A percentile compares a stretch with the other conserved stretches of the same genome.
Conservation (phyloP, 1,140 invertebrate genomes). For the Cydia strobilella region DNA sequence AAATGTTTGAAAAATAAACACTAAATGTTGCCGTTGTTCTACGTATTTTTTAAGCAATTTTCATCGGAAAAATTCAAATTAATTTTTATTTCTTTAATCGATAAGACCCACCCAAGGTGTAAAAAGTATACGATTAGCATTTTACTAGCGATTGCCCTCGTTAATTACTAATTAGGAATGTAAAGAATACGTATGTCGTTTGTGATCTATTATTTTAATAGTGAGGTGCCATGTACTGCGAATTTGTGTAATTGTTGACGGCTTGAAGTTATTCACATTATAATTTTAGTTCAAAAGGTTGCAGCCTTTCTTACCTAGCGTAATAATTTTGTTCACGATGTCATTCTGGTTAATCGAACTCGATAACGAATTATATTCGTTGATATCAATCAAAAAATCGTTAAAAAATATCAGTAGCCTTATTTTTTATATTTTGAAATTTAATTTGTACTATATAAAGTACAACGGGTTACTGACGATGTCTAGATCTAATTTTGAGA, state of each 20-base stretch:
- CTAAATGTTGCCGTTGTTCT: neutral
- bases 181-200: constrained; percentile 48
- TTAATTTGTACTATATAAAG: neutral
- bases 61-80: neutral
- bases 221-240: constrained; percentile 71
- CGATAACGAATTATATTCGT: too few relatives aligned
- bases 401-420: too few relatives aligned
- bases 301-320: constrained; percentile 29
- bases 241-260: constrained; percentile 55
- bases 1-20: neutral
- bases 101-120: neutral
- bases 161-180: constrained; percentile 32
- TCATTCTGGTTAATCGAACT: neutral
- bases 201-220: constrained; percentile 60
- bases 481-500: neutral
- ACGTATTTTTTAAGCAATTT: neutral
- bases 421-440: neutral
- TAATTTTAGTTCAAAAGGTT: constrained; percentile 28
- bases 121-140: constrained; percentile 3
- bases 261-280: constrained; percentile 43
- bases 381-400: too few relatives aligned
- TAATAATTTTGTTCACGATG: neutral
- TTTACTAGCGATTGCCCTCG: constrained; percentile 28
- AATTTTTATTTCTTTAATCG: neutral
- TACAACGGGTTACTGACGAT: neutral